Evolutionary conservation across 2,113 vertebrate genomes (phyloP), one percentile per base, ranked within the genome.

Genomic region (Malurus elegans): DNA sequence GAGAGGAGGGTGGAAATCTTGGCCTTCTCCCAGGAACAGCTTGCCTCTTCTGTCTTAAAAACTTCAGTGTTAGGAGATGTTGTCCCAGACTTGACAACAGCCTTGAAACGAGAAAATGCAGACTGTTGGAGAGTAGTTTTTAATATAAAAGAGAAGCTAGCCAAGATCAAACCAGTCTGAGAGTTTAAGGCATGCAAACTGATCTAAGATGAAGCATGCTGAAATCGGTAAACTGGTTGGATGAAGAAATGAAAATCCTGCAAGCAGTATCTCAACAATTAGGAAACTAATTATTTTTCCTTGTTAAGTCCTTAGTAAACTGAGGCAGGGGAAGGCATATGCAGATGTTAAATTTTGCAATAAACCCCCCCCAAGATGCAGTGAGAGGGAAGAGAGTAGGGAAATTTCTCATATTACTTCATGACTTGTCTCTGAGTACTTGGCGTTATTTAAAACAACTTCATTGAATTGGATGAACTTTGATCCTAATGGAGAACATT

Each of bases 401-500:
- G 66, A 69, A 92, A 82, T 96, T 64, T 87, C 80, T 89, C 31
- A 14, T 84, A 40, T 86, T 93, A 48, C 23, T 15, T 97, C 66
- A 85, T 79, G 73, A 87, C 32, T 95, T 90, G 73, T 87, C 21
- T 91, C 80, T 74, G 62, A 89, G 38, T 69, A 47, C 73, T 95
- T 95, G 89, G 66, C 18, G 0, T 69, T 94, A 61, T 89, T 93
- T 93, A 50, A 91, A 95, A 85, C 89, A 82, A 92, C 48, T 87
- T 91, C 4, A 9, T 64, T 92, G 57, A 75, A 72, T 29, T 85
- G 73, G 23, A 29, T 79, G 61, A 95, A 95, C 89, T 95, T 96
- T 87, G 78, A 95, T 93, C 86, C 61, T 93, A 86, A 86, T 93
- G 83, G 93, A 81, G 84, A 97, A 85, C 80, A 79, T 45, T 96